Evolutionary conservation across 2,797 vertebrate species (phyloP).

Genomic region (Hafferia zeledoni): DNA sequence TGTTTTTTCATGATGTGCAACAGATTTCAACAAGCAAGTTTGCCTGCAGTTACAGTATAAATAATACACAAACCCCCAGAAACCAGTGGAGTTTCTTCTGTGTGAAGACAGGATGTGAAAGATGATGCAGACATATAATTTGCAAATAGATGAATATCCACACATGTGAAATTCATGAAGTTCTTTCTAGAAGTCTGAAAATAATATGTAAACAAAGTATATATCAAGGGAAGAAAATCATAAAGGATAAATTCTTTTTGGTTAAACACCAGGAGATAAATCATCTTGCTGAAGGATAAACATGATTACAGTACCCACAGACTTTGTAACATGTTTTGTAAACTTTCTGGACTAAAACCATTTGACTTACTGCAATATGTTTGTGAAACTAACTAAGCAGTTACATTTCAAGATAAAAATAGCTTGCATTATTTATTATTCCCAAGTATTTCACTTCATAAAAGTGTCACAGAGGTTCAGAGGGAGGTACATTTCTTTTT

Average conservation of each 20-base stretch:
- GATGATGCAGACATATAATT: not conserved
- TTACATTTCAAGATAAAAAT: constrained; percentile 6
- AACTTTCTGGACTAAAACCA: not conserved
- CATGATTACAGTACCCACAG: not conserved
- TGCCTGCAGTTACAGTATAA: not conserved
- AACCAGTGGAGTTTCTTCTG: not conserved
- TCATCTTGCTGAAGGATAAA: not conserved
- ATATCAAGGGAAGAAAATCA: not conserved
- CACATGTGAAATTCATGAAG: not conserved
- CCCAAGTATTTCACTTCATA: not conserved
- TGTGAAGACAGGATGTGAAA: not conserved
- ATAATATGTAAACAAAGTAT: not conserved
- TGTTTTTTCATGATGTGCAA: not conserved
- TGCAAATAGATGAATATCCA: not conserved
- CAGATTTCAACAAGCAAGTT: not conserved
- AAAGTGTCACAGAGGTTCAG: not conserved
- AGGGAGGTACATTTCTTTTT: not conserved
- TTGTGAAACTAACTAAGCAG: constrained; percentile 9
- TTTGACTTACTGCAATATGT: not conserved
- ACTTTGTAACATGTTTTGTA: not conserved
- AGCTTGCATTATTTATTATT: not conserved
- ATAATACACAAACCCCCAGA: not conserved
- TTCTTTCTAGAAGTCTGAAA: constrained; percentile 10
- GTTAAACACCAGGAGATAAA: constrained; percentile 32
- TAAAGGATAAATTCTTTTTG: not conserved